Base-by-base conservation (phyloP, 1,140 invertebrate genomes). In the Macrosteles quadrilineatus region DNA sequence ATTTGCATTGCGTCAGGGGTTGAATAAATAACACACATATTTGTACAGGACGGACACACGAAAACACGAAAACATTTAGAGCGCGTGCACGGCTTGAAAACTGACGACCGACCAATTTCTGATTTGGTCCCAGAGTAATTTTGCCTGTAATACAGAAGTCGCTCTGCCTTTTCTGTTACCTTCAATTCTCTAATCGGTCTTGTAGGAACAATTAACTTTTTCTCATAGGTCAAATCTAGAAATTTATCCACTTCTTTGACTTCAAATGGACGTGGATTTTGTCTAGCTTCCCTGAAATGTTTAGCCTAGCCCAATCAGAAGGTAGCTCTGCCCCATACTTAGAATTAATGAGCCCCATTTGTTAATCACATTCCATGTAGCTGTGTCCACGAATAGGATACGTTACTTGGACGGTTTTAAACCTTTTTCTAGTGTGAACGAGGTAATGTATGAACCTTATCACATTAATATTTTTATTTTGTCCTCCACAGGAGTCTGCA, bases 401-500 rank as follows among this genome's bases (percentile, higher is more conserved):
- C 53, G 63, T 71, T 57, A 67, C 65, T 62, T 57, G 29, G 21
- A 71, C 30, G 14, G 31, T 65, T 30, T 71, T 36, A 30, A 67
- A 67, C 36, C 65, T 17, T 68, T 66, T 64, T 21, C 17, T 32
- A 47, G 31, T 50, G 67, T 74, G 72, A 45, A 75, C 67, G 17
- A 73, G n/a, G 67, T 75, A 73, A 30, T 73, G 72, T 6, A 74
- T 4, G 14, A 70, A 69, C 64, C 65, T 36, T 50, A 72, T 50
- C 11, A 73, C 1, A 19, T 32, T 69, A 31, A 55, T 32, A 40
- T 68, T 68, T 31, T 68, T 68, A 40, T 68, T 68, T 29, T 68
- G 67, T 1, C 67, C 67, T 32, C 27, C 47, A 50, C 65, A 67
- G 3, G 36, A 67, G 30, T 67, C 65, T 1, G 40, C 36, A 50